phyloP scores from a whole-genome alignment of 2,797 vertebrate species.

The Onychomys leucogaster region DNA sequence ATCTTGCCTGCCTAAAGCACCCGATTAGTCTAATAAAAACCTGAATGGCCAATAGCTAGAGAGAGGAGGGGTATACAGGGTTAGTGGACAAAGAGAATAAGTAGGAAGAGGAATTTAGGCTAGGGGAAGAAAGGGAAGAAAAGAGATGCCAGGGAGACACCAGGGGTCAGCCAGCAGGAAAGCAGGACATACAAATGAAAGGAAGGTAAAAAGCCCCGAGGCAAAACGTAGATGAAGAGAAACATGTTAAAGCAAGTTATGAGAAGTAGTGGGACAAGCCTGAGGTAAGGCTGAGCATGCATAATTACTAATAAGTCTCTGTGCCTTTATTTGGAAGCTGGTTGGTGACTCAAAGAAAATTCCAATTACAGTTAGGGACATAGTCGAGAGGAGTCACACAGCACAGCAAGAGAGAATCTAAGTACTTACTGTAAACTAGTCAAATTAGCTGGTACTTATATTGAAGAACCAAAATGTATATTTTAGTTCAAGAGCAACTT shows the following conservation, averaged over 20 bases:
- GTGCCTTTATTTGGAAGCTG: not conserved
- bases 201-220: not conserved
- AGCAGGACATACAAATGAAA: not conserved
- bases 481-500: conserved; percentile 14
- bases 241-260: not conserved
- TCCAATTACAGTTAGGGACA: not conserved
- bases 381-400: not conserved
- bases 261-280: not conserved
- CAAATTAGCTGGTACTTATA: conserved; percentile 38
- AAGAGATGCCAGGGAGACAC: not conserved
- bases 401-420: not conserved
- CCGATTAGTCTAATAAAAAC: not conserved
- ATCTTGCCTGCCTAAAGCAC: not conserved
- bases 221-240: not conserved
- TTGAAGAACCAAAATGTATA: not conserved
- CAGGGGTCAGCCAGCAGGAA: not conserved
- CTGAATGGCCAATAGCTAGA: not conserved
- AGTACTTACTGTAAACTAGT: not conserved
- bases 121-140: not conserved
- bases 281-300: not conserved
- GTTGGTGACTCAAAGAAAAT: not conserved
- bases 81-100: not conserved
- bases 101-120: not conserved
- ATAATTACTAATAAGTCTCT: not conserved
- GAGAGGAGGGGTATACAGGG: not conserved